Conservation (phyloP, 2,113 vertebrate genomes). For the Paedocypris sp. region DNA sequence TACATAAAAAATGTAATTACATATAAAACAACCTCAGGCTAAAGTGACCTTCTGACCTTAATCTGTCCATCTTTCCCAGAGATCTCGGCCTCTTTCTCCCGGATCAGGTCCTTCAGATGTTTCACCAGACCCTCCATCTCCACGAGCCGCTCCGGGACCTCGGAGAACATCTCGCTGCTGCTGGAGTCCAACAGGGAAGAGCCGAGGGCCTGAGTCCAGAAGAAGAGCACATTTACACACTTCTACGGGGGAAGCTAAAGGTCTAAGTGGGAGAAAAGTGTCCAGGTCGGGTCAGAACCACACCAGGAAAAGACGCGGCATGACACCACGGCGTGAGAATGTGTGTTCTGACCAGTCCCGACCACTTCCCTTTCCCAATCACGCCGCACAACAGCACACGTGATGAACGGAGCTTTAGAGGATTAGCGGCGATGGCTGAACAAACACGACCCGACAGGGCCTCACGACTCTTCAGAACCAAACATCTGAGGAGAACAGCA, state of each 20-base stretch:
- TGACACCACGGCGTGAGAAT: no score
- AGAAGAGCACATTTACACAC: neutral
- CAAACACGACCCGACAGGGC: no score
- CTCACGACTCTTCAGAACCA: no score
- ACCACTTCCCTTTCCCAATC: no score
- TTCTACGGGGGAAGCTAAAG: neutral
- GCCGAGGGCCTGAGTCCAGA: slow-evolving; percentile 48
- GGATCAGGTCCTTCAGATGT: slow-evolving; percentile 77
- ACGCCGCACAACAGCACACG: no score
- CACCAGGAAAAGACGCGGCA: no score
- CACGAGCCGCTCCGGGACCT: slow-evolving; percentile 65
- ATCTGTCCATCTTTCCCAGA: slow-evolving; percentile 67
- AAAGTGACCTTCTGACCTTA: slow-evolving; percentile 58
- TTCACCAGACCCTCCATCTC: slow-evolving; percentile 72
- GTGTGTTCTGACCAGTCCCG: no score
- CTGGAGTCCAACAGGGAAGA: slow-evolving; percentile 33
- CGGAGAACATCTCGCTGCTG: slow-evolving; percentile 37
- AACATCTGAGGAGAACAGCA: no score
- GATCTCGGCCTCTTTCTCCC: slow-evolving; percentile 73
- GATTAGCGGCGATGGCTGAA: no score
- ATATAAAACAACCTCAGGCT: neutral
- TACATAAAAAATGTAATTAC: neutral
- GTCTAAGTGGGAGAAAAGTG: neutral
- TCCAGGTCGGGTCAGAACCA: neutral
- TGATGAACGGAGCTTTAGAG: no score